Evolutionary conservation across 2,113 vertebrate genomes (phyloP).

Genomic region (Pao palembangensis): DNA sequence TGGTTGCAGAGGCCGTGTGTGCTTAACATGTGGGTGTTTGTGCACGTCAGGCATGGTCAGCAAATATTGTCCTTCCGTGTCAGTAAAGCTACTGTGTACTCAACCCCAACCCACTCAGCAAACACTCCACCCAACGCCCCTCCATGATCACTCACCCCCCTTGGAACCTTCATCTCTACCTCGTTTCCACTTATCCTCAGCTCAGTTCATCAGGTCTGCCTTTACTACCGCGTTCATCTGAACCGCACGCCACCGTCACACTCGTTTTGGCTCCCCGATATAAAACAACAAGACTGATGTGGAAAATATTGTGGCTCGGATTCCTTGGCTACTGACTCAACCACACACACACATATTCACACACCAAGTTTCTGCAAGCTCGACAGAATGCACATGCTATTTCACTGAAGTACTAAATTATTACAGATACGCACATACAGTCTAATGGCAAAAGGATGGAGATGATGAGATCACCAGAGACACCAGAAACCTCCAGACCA

Average conservation of each 20-base stretch:
- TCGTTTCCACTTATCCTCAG: slow-evolving; percentile 20
- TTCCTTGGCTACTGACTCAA: slow-evolving; percentile 53
- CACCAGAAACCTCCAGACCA: slow-evolving; percentile 74
- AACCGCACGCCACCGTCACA: slow-evolving; percentile 26
- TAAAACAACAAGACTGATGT: slow-evolving; percentile 67
- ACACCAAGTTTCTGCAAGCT: slow-evolving; percentile 62
- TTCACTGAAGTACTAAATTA: slow-evolving; percentile 66
- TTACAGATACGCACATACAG: slow-evolving; percentile 44
- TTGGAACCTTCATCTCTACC: slow-evolving; percentile 15
- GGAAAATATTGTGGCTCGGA: slow-evolving; percentile 71
- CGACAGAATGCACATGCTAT: slow-evolving; percentile 69
- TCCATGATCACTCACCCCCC: slow-evolving; percentile 11
- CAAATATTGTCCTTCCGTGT: slow-evolving; percentile 72
- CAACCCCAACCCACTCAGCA: slow-evolving; percentile 64
- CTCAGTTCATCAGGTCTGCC: slow-evolving; percentile 23
- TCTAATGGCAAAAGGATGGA: slow-evolving; percentile 69
- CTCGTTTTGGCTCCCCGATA: slow-evolving; percentile 41
- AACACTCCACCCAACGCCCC: slow-evolving; percentile 45
- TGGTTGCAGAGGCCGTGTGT: slow-evolving; percentile 10
- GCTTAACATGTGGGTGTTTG: slow-evolving; percentile 47
- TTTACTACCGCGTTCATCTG: slow-evolving; percentile 45
- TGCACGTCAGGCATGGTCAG: slow-evolving; percentile 53
- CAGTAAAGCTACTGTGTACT: slow-evolving; percentile 67
- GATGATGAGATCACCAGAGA: slow-evolving; percentile 78
- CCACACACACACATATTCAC: slow-evolving; percentile 37